Conservation (phyloP, 2,113 vertebrate species). For the Geococcyx californianus region DNA sequence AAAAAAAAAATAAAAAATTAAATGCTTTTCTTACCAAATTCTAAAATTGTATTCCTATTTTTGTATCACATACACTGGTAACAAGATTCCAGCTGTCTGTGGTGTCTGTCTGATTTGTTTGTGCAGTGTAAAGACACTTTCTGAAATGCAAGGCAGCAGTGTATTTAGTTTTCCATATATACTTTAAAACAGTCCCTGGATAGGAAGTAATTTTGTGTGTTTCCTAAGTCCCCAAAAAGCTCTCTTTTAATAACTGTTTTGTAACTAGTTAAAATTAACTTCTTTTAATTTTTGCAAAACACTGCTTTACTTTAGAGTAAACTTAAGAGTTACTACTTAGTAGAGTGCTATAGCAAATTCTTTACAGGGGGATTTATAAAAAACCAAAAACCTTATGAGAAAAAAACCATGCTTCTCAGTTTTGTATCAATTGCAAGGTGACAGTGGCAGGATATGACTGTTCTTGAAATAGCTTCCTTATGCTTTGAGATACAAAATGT, state of each 20-base stretch:
- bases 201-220: neutral
- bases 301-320: neutral
- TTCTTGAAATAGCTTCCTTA: neutral
- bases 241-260: neutral
- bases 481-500: neutral
- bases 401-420: neutral
- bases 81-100: neutral
- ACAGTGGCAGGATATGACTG: neutral
- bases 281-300: neutral
- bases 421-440: neutral
- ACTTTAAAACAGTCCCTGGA: neutral
- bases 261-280: neutral
- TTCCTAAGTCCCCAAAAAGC: neutral
- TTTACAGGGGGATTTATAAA: neutral
- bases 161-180: neutral
- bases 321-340: too few species aligned
- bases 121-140: neutral
- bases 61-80: neutral
- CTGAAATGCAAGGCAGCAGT: neutral
- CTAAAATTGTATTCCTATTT: slow-evolving; percentile 11
- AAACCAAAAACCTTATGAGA: neutral
- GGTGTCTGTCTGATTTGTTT: neutral
- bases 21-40: neutral
- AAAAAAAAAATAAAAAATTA: neutral
- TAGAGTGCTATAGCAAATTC: neutral